Percentiles rank a stretch among this genome's conserved stretches.
phyloP scores from a whole-genome alignment of 2,113 vertebrate genomes.

The Calidris pygmaea region DNA sequence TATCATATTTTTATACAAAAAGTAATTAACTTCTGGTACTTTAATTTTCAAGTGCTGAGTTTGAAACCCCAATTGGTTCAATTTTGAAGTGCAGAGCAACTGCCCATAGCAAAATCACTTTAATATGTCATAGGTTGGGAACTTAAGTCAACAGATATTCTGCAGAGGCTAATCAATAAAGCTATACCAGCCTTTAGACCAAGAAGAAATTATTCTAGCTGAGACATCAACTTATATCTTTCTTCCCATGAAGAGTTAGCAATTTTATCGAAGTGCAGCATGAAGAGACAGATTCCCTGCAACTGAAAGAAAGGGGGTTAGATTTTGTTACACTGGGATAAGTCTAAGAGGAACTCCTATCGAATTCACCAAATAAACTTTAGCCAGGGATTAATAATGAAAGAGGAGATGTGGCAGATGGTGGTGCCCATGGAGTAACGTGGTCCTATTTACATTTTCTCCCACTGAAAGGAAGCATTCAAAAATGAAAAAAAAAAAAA shows the following conservation, averaged over 20 bases:
- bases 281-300: background rate
- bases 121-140: background rate
- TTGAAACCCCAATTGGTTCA: background rate
- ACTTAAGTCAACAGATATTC: background rate
- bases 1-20: background rate
- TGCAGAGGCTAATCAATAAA: background rate
- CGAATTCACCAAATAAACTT: background rate
- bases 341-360: background rate
- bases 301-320: background rate
- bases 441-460: background rate
- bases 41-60: background rate
- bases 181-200: background rate
- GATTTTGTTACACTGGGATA: background rate
- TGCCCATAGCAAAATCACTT: background rate
- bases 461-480: background rate
- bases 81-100: background rate
- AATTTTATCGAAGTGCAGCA: background rate
- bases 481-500: background rate
- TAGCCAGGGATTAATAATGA: background rate
- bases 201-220: background rate
- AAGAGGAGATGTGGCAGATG: conserved; percentile 28
- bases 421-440: background rate
- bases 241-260: background rate
- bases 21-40: background rate
- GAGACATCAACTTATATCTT: background rate